phyloP scores from a whole-genome alignment of 2,888 invertebrate genomes.

The Orthonychiurus folsomi region DNA sequence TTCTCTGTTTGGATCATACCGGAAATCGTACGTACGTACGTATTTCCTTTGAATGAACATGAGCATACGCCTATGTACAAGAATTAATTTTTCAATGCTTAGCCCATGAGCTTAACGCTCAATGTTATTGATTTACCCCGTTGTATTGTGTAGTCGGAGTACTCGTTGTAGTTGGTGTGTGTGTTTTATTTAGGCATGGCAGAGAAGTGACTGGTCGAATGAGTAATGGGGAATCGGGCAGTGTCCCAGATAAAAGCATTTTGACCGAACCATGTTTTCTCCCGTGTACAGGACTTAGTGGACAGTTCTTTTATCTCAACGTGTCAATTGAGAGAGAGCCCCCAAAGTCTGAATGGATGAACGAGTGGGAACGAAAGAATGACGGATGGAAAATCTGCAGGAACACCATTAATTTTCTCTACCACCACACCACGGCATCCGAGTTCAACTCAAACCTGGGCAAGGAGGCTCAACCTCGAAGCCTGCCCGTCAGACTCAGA shows the following conservation, averaged over 20 bases:
- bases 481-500: conserved; percentile 1
- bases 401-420: neutral
- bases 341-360: neutral
- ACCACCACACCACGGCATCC: neutral
- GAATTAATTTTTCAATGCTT: too few relatives aligned
- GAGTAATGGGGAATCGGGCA: neutral
- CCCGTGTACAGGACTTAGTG: neutral
- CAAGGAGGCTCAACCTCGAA: neutral
- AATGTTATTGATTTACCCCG: too few relatives aligned
- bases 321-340: conserved; percentile 1
- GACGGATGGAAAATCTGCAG: neutral
- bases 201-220: neutral
- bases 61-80: too few relatives aligned
- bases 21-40: too few relatives aligned
- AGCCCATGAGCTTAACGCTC: too few relatives aligned
- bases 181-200: too few relatives aligned
- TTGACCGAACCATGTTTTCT: neutral
- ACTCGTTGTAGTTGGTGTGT: too few relatives aligned
- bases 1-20: too few relatives aligned
- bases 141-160: too few relatives aligned
- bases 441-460: neutral
- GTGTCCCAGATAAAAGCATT: too few relatives aligned
- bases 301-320: neutral
- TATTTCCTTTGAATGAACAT: too few relatives aligned
- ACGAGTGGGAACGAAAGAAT: neutral